Evolutionary conservation across 2,888 invertebrate species (phyloP).

Genomic region (Ptychoptera albimana): DNA sequence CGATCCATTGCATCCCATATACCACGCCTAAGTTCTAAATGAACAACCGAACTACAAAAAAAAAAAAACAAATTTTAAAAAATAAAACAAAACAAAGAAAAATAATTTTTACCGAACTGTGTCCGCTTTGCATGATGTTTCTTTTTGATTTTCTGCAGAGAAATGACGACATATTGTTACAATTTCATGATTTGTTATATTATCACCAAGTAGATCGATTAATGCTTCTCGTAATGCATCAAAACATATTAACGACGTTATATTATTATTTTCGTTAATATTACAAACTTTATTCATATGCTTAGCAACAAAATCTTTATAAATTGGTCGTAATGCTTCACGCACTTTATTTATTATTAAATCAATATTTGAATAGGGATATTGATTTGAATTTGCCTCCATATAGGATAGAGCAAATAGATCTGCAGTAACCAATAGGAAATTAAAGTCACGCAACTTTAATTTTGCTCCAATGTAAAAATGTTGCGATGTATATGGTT

Average conservation of each 20-base stretch:
- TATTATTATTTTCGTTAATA: slow-evolving; percentile 27
- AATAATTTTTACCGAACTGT: slow-evolving; percentile 29
- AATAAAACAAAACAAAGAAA: too few relatives aligned
- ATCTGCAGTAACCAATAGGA: slow-evolving; percentile 66
- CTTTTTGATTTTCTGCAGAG: slow-evolving; percentile 40
- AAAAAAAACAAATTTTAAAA: too few relatives aligned
- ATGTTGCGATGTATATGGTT: slow-evolving; percentile 58
- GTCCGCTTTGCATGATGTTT: slow-evolving; percentile 27
- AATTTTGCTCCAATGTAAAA: slow-evolving; percentile 73
- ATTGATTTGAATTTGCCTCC: slow-evolving; percentile 45
- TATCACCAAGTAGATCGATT: slow-evolving; percentile 45
- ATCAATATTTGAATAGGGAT: slow-evolving; percentile 54
- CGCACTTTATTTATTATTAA: slow-evolving; percentile 59
- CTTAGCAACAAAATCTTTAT: slow-evolving; percentile 59
- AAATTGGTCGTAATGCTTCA: slow-evolving; percentile 47
- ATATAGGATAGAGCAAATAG: slow-evolving; percentile 75
- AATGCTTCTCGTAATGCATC: slow-evolving; percentile 37
- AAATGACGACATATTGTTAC: slow-evolving; percentile 58
- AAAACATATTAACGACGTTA: slow-evolving; percentile 33
- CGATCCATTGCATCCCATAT: slow-evolving; percentile 56
- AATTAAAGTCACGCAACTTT: slow-evolving; percentile 60
- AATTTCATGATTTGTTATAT: slow-evolving; percentile 67
- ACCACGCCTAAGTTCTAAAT: slow-evolving; percentile 52
- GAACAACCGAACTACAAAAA: slow-evolving; percentile 36
- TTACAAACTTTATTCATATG: slow-evolving; percentile 35